Base-by-base conservation (phyloP, 2,888 invertebrate genomes). In the Operophtera brumata region DNA sequence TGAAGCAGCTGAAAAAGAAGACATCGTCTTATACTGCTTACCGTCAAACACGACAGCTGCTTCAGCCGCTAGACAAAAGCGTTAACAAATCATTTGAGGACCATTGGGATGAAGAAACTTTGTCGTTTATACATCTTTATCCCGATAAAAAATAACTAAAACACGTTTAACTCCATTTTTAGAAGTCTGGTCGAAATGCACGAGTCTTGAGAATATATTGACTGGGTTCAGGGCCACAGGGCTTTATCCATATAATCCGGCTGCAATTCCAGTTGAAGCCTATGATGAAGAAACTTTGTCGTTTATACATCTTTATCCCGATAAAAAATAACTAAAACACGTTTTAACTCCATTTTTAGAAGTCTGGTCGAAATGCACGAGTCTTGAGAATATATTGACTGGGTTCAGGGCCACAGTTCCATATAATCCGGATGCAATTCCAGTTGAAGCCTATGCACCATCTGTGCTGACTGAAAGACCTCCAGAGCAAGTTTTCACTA, bases 51-150 rank as follows among this genome's bases (percentile, higher is more conserved):
- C 64, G 0, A 65, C 61, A 8, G 61, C 61, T 13, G 34, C 25
- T 64, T n/a, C 66, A 66, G 39, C 62, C 65, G 28, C 47, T 63
- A 32, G 64, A 66, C 35, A 66, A 65, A 55, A 49, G 65, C 25
- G 58, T 62, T 34, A 48, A 62, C 53, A 46, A 55, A 12, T 61
- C 61, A 34, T 65, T 62, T 54, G 67, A 65, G 39, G 55, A 62
- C 44, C 49, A 61, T 20, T 65, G 62, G 56, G 62, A 61, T 35
- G n/a, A n/a, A n/a, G n/a, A n/a, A n/a, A n/a, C n/a, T n/a, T n/a
- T n/a, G n/a, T n/a, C n/a, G n/a, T n/a, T 34, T 36, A 4, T 48
- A 28, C 10, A 37, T 11, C 13, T 26, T 12, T 10, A 11, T 26
- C 11, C 37, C 28, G 36, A 36, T 30, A 40, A 34, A 48, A 41